Conservation (phyloP, 2,797 vertebrate genomes). For the Falco peregrinus region DNA sequence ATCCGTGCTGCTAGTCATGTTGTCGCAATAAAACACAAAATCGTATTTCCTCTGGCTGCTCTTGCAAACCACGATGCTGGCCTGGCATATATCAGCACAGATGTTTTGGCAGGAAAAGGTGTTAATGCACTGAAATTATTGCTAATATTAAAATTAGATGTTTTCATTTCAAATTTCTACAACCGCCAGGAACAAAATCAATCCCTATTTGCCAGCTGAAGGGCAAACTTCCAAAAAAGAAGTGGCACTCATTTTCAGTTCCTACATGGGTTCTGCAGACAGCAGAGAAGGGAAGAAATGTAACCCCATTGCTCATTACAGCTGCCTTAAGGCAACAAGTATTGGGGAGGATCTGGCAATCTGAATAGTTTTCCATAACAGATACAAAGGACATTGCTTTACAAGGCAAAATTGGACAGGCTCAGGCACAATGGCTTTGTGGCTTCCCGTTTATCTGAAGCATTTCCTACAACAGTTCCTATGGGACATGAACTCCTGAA, state of each 20-base stretch:
- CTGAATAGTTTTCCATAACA: background rate
- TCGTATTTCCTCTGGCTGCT: background rate
- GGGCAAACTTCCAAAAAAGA: background rate
- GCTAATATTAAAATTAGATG: conserved; percentile 35
- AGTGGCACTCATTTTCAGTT: background rate
- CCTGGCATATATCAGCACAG: background rate
- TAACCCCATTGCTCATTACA: background rate
- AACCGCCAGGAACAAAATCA: background rate
- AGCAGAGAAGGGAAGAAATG: background rate
- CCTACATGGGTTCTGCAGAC: background rate
- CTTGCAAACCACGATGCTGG: background rate
- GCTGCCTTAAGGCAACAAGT: background rate
- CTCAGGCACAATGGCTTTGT: background rate
- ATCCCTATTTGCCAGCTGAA: background rate
- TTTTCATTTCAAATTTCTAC: conserved; percentile 4
- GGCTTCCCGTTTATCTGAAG: background rate
- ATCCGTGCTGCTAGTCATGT: background rate
- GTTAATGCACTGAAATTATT: background rate
- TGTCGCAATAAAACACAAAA: background rate
- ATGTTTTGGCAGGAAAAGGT: conserved; percentile 24
- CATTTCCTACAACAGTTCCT: background rate
- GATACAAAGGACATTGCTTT: background rate
- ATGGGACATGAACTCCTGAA: background rate
- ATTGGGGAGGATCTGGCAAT: background rate
- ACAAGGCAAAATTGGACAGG: background rate